Evolutionary conservation across 2,888 invertebrate species (phyloP).

Genomic region (Folsomia manolachei): DNA sequence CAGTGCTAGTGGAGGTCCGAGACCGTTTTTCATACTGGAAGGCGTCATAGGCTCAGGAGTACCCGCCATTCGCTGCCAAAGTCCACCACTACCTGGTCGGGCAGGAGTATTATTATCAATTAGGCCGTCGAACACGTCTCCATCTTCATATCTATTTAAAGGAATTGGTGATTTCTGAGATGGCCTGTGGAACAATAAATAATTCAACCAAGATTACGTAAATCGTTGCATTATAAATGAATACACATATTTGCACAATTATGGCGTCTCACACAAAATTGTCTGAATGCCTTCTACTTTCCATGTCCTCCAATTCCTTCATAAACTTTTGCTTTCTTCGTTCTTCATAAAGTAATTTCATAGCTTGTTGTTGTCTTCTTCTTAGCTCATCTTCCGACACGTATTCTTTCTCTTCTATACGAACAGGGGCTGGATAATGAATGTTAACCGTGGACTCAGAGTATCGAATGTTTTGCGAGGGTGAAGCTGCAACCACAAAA

Average conservation of each 20-base stretch:
- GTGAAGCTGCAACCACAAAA: slow-evolving; percentile 65
- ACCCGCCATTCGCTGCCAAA: background rate
- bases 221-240: background rate
- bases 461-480: slow-evolving; percentile 66
- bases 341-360: slow-evolving; percentile 87
- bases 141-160: slow-evolving; percentile 81
- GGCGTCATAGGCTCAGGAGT: background rate
- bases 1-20: background rate
- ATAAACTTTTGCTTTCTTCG: slow-evolving; percentile 84
- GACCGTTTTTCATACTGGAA: background rate
- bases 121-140: slow-evolving; percentile 66
- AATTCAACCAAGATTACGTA: background rate
- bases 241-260: no score
- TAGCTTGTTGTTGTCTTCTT: slow-evolving; percentile 81
- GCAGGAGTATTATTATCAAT: background rate
- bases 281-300: slow-evolving; percentile 88
- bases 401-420: slow-evolving; percentile 79
- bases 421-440: slow-evolving; percentile 84
- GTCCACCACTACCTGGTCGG: background rate
- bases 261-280: slow-evolving; percentile 73
- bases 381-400: slow-evolving; percentile 78
- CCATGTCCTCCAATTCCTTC: slow-evolving; percentile 88
- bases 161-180: slow-evolving; percentile 91
- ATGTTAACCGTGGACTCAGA: slow-evolving; percentile 91
- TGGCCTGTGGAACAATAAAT: slow-evolving; percentile 58